Evolutionary conservation across 2,888 invertebrate genomes (phyloP), one percentile per base, ranked within the genome.

Genomic region (Caradrina clavipalpis): DNA sequence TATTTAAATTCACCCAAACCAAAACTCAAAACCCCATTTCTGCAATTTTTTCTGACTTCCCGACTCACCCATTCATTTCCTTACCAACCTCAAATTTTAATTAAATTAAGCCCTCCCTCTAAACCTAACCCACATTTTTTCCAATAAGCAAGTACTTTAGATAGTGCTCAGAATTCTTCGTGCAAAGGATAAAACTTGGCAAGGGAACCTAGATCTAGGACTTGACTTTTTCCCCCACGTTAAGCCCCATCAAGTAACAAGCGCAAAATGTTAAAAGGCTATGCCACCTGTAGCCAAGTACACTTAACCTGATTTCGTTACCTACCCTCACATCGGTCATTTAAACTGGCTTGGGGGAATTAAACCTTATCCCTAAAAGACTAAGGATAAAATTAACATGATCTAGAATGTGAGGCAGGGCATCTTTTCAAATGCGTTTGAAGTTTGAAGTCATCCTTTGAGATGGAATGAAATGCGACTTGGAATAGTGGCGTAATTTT

Each of bases 241-340:
- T 67, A 67, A 78, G 74, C 21, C 64, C 73, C 76, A 80, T 78
- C 82, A 64, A 73, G 67, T 72, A 69, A 79, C 77, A 68, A 78
- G 78, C 69, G 47, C 60, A 79, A 81, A 84, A 85, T 77, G 79
- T 72, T 78, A 80, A 87, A 86, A 85, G 80, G 76, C 78, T 21
- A 65, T 67, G 31, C 82, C 86, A 88, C 88, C 87, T 88, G 87
- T 87, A 78, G 80, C 60, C 62, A 69, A 84, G 83, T 72, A 76
- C 83, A 79, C 86, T 87, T 85, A 85, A 86, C 86, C 85, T 79
- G 78, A 76, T 82, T 86, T 74, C 45, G 39, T 65, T 54, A 51
- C 54, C 57, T 66, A 66, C 61, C 58, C 51, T 57, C 26, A 15
- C 39, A 56, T 54, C 60, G 31, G 62, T 78, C 69, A 70, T 81